Evolutionary conservation across 2,113 vertebrate species (phyloP), one percentile per base, ranked within the genome.

Genomic region (Capricornis sumatraensis): DNA sequence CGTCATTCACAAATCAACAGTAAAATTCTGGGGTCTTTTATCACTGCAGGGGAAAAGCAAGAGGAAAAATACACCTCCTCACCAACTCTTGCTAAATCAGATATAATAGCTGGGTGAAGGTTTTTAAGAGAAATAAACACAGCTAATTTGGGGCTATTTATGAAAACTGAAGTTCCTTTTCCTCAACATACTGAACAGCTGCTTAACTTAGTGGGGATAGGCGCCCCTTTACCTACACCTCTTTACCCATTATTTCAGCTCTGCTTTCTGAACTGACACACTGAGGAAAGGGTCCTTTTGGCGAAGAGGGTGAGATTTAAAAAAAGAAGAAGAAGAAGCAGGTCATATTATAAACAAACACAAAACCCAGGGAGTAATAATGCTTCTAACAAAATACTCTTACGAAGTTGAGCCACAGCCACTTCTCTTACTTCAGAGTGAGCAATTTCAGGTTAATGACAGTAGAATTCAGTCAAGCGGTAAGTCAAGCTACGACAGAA

Each of bases 101-200:
- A 30, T 81, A 86, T 23, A 14, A 91, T 27, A 76, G 67, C n/a
- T 50, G 62, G 43, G 27, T 83, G 28, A 52, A 84, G 4, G 50
- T n/a, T 89, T 97, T 95, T 86, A 93, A 97, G n/a, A 40, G 27
- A 95, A 96, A 74, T 8, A 36, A 83, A 53, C 28, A 92, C 7
- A 23, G 64, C 15, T 81, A 40, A 62, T 92, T 57, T 58, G 25
- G 81, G 50, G 84, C 23, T 27, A 88, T 40, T 81, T 14, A 25
- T 28, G 58, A 67, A 86, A 93, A 58, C 28, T 86, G 33, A 40
- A 64, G 55, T 55, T 89, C 33, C 62, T 79, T 3, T 36, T 40
- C 55, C 33, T 91, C 36, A 36, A 55, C 23, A 55, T 6, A n/a
- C 30, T 45, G 6, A 67, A 74, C 19, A 36, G 5, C 13, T 76